Percentiles rank a stretch among this genome's conserved stretches.
phyloP scores from a whole-genome alignment of 2,888 invertebrate species.

The Brachyptera risi region DNA sequence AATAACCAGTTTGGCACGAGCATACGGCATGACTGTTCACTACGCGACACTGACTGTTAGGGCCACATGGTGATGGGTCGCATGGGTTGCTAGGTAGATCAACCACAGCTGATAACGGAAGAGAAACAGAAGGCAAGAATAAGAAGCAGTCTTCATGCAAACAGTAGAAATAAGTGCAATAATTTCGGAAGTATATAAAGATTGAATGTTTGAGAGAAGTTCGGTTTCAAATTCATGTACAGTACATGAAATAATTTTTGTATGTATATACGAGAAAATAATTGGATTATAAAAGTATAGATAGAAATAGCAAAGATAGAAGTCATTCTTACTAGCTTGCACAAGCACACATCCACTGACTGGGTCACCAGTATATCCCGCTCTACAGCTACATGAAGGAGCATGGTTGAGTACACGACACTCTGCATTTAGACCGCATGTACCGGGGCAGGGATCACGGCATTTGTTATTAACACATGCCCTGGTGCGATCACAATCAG shows the following conservation, averaged over 20 bases:
- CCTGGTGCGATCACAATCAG: constrained; percentile 40
- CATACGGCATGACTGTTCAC: constrained; percentile 60
- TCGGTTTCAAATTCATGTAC: too few species aligned
- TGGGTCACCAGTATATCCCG: constrained; percentile 38
- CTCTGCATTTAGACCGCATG: constrained; percentile 40
- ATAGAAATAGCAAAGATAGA: constrained; percentile 11
- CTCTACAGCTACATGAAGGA: constrained; percentile 36
- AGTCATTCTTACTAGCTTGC: constrained; percentile 30
- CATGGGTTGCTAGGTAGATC: constrained; percentile 50
- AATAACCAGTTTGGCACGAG: constrained; percentile 56
- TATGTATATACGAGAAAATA: too few species aligned
- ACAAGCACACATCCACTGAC: constrained; percentile 37
- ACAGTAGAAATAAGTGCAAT: neutral
- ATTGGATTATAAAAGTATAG: too few species aligned
- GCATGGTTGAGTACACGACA: constrained; percentile 42
- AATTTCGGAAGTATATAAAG: too few species aligned
- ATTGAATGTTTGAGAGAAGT: too few species aligned
- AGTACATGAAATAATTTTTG: too few species aligned
- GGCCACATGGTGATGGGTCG: constrained; percentile 62
- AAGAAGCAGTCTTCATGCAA: constrained; percentile 14
- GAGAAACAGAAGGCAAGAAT: constrained; percentile 32
- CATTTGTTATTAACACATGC: constrained; percentile 41
- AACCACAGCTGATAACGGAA: constrained; percentile 38
- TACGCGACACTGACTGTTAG: constrained; percentile 60
- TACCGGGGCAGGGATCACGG: constrained; percentile 39